Percentiles rank a stretch among this genome's conserved stretches.
These are phyloP conservation scores for Cantharis lateralis DNA, from an alignment of 2,888 invertebrate genomes.

Conservation along the genomic window DNA sequence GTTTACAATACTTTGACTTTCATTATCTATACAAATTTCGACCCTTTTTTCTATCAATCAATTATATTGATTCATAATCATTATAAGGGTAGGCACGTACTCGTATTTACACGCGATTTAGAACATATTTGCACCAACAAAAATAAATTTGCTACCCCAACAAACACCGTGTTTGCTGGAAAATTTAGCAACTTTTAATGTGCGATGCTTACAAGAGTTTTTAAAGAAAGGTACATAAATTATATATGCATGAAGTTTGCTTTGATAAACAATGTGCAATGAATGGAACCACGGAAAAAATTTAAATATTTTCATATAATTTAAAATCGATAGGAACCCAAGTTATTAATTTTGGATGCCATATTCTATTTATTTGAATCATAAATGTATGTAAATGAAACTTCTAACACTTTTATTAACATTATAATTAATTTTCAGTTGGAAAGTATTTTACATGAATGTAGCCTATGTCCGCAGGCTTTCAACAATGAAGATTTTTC, in stretches of 20 bases:
- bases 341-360: background rate
- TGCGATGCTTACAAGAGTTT: too few relatives aligned
- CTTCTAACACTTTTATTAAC: background rate
- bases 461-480: background rate
- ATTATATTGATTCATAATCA: background rate
- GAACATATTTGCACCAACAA: background rate
- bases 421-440: background rate
- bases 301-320: too few relatives aligned
- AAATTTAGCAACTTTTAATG: background rate
- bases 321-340: background rate
- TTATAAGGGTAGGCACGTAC: background rate
- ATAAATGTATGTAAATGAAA: too few relatives aligned
- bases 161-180: background rate
- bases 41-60: background rate
- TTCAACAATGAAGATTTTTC: background rate
- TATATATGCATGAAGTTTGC: too few relatives aligned
- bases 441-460: background rate
- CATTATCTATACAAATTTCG: background rate
- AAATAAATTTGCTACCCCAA: background rate
- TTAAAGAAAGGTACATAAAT: too few relatives aligned
- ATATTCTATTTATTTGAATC: background rate
- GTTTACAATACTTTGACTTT: background rate
- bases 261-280: too few relatives aligned
- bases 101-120: background rate
- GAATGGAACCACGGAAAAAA: too few relatives aligned